Evolutionary conservation across 2,113 vertebrate genomes (phyloP).

Genomic region (Oreochromis spilurus): DNA sequence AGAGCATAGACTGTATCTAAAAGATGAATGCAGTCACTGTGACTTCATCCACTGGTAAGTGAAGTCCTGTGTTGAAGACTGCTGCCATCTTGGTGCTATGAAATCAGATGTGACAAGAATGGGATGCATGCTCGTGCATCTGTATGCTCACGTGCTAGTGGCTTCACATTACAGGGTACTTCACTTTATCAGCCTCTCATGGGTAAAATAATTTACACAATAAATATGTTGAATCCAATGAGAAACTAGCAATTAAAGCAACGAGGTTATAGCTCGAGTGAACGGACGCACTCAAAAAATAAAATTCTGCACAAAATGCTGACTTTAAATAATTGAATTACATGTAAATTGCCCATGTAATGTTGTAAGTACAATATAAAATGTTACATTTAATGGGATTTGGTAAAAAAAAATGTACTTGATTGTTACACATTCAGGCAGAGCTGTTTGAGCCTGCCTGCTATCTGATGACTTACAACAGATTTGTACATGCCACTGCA

Average conservation of each 20-base stretch:
- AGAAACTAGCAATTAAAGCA: neutral
- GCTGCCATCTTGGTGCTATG: neutral
- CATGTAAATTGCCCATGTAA: neutral
- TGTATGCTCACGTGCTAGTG: neutral
- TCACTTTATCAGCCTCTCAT: neutral
- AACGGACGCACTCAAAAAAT: neutral
- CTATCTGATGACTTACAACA: neutral
- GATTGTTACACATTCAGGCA: neutral
- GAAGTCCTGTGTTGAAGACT: accelerated
- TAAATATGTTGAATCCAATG: neutral
- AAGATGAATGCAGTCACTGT: neutral
- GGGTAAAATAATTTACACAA: neutral
- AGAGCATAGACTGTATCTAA: neutral
- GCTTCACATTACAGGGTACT: neutral
- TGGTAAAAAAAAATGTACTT: neutral
- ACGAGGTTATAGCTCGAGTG: neutral
- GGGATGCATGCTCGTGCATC: neutral
- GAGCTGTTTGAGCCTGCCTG: neutral
- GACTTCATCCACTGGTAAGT: neutral
- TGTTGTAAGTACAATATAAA: neutral
- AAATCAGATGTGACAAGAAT: neutral
- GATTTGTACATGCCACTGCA: neutral
- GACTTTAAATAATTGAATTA: neutral
- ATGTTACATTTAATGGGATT: neutral
- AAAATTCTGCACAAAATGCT: neutral